phyloP scores from a whole-genome alignment of 2,797 vertebrate genomes.

The Pterois miles region DNA sequence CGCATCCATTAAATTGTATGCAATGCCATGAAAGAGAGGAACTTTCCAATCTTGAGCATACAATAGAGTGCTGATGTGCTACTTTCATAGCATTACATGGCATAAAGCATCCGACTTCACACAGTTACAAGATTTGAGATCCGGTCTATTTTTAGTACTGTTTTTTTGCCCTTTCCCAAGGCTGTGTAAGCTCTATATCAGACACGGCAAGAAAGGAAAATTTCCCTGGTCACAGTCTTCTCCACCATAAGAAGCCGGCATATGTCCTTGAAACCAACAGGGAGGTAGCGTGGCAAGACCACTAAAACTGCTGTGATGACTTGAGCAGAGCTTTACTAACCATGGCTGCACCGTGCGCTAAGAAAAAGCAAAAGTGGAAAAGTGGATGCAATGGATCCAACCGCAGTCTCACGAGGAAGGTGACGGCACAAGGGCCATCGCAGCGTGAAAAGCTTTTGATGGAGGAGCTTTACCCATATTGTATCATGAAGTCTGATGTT shows the following conservation, averaged over 20 bases:
- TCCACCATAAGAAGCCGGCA: conserved; percentile 37
- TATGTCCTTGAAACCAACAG: conserved; percentile 52
- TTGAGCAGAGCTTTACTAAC: conserved; percentile 45
- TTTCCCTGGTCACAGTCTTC: conserved; percentile 59
- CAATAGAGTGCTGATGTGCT: conserved; percentile 4
- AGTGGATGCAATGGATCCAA: conserved; percentile 46
- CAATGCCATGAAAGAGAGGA: not conserved
- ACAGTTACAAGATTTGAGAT: conserved; percentile 40
- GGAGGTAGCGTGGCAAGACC: conserved; percentile 31
- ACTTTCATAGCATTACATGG: conserved; percentile 17
- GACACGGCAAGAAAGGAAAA: conserved; percentile 42
- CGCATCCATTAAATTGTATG: not conserved
- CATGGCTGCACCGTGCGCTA: conserved; percentile 1
- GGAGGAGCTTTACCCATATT: conserved; percentile 33
- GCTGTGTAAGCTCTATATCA: conserved; percentile 30
- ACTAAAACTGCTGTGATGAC: conserved; percentile 47
- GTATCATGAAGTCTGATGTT: conserved; percentile 43
- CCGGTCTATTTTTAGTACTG: conserved; percentile 33
- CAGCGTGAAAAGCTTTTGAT: conserved; percentile 54
- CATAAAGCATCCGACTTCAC: conserved; percentile 11
- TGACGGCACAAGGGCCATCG: conserved; percentile 23
- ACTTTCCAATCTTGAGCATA: conserved; percentile 4
- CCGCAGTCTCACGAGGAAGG: conserved; percentile 34
- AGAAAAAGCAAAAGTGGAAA: conserved; percentile 32
- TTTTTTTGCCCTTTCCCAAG: conserved; percentile 31